Evolutionary conservation across 2,797 vertebrate genomes (phyloP).

Genomic region (Botia kubotai): DNA sequence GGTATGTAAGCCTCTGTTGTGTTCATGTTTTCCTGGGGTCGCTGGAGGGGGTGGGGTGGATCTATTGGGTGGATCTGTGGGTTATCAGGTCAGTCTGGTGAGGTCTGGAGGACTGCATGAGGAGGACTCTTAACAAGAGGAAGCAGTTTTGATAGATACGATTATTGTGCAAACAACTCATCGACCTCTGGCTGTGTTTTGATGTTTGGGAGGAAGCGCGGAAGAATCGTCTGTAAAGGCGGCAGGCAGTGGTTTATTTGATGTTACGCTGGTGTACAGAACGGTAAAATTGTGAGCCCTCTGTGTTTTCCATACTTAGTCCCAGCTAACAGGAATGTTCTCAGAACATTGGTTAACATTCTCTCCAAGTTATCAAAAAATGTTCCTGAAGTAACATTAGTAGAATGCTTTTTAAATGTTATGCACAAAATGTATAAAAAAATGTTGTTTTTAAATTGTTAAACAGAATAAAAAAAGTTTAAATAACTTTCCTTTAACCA

Average conservation of each 20-base stretch:
- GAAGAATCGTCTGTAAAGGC: conserved; percentile 2
- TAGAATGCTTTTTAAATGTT: no score
- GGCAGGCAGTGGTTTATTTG: conserved; percentile 9
- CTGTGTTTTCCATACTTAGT: no score
- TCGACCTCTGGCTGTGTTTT: neutral
- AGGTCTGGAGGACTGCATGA: conserved; percentile 23
- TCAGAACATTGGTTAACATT: no score
- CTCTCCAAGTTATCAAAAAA: no score
- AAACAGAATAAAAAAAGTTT: no score
- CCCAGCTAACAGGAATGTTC: no score
- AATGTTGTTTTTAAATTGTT: no score
- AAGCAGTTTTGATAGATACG: conserved; percentile 39
- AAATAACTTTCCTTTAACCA: no score
- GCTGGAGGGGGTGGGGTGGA: neutral
- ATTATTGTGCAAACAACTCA: conserved; percentile 33
- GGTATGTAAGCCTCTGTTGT: conserved; percentile 42
- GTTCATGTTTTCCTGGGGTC: conserved; percentile 33
- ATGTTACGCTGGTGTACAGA: conserved; percentile 1
- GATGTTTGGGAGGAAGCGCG: neutral
- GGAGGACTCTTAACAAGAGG: conserved; percentile 32
- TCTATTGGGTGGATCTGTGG: neutral
- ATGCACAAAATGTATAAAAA: no score
- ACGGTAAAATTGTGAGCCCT: conserved; percentile 6
- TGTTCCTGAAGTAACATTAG: no score
- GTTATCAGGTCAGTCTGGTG: conserved; percentile 35